phyloP scores from a whole-genome alignment of 2,113 vertebrate genomes.

The Noturus placidus region DNA sequence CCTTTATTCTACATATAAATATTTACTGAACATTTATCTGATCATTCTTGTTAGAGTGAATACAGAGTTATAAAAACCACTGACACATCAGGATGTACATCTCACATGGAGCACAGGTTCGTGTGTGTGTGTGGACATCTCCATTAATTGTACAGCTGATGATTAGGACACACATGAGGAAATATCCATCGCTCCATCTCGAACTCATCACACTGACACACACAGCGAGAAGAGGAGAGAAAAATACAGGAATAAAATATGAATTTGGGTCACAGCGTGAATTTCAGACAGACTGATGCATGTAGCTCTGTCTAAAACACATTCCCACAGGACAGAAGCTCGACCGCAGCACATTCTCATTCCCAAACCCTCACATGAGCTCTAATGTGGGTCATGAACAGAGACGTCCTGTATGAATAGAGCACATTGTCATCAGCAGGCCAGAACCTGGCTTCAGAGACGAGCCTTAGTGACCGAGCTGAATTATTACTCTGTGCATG shows the following conservation, averaged over 20 bases:
- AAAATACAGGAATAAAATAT: constrained; percentile 15
- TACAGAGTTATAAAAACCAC: too few species aligned
- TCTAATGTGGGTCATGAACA: constrained; percentile 41
- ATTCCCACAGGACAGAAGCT: constrained; percentile 39
- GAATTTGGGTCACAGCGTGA: constrained; percentile 29
- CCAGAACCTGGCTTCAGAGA: constrained; percentile 42
- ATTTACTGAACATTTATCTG: background rate
- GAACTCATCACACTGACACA: background rate
- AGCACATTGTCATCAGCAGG: constrained; percentile 49
- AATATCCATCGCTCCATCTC: background rate
- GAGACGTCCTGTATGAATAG: constrained; percentile 52
- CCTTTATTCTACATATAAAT: too few species aligned
- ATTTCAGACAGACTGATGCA: background rate
- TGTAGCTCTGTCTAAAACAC: background rate
- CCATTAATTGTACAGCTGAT: background rate
- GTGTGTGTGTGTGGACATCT: background rate
- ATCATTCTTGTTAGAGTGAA: background rate
- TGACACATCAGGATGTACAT: too few species aligned
- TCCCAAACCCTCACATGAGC: constrained; percentile 36
- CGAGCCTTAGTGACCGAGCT: constrained; percentile 34
- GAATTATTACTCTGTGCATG: constrained; percentile 48
- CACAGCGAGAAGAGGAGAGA: background rate
- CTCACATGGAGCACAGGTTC: too few species aligned
- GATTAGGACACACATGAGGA: background rate
- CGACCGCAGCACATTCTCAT: background rate